Base-by-base conservation (phyloP, 2,888 invertebrate genomes). In the Dynastes hyllus region DNA sequence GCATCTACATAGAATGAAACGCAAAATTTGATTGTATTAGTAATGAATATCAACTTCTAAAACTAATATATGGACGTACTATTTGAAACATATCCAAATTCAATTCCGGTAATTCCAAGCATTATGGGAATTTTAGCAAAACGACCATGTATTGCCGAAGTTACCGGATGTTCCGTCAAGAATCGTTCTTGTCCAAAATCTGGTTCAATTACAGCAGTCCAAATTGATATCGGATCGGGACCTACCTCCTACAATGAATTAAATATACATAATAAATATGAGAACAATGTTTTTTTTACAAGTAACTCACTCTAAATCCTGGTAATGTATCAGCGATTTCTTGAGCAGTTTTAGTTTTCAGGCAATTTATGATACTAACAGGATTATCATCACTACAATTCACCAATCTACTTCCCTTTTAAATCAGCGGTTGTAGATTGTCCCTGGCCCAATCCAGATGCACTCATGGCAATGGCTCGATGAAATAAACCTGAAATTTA, bases 381-480 rank as follows among this genome's bases (percentile, higher is more conserved):
- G 90, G 88, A 65, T 91, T 88, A 63, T 89, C 89, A 5, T 91
- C 90, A 13, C 92, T 91, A 84, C 94, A 95, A 67, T 89, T 88
- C 0, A 94, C 85, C 0, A 93, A 80, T 2, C 89, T 86, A n/a
- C n/a, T n/a, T n/a, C n/a, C n/a, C n/a, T n/a, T n/a, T n/a, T n/a
- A n/a, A 85, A 45, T 91, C 85, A 85, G 84, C 93, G 93, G 80
- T 87, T 0, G 86, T 81, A 0, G 92, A 91, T 86, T 0, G 91
- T 89, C 90, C 90, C 61, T 92, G 91, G 0, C 90, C 90, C 0
- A 91, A 89, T 0, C 91, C 90, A 0, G 94, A 91, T 0, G 92
- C 94, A 83, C 94, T 94, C 92, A 93, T 92, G 0, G 92, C 91
- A 22, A 94, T 92, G 0, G 91, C 94, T 71, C 92, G 91, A 85